These are phyloP conservation scores for Pseudocheirus occidentalis DNA, from an alignment of 2,797 vertebrate genomes.

Conservation along the genomic window DNA sequence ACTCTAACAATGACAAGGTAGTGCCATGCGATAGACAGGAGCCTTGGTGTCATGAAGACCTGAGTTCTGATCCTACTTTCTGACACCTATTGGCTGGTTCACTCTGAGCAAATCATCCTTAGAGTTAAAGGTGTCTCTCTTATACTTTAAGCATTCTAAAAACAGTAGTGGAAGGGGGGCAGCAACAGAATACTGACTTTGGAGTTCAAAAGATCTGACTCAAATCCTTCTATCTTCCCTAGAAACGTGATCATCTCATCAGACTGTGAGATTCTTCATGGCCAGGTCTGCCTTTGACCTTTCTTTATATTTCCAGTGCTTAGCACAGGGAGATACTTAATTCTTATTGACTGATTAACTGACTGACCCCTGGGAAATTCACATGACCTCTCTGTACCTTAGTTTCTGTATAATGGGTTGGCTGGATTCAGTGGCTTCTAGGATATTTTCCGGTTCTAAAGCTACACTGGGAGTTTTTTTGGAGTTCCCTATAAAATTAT, in stretches of 20 bases:
- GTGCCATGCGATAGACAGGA: neutral
- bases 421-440: neutral
- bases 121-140: neutral
- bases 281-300: neutral
- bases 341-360: neutral
- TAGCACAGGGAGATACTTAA: neutral
- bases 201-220: neutral
- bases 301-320: neutral
- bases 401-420: neutral
- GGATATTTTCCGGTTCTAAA: neutral
- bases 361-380: neutral
- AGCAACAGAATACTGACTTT: neutral
- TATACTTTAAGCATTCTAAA: neutral
- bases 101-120: neutral
- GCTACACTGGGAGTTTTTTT: neutral
- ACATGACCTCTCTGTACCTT: neutral
- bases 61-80: neutral
- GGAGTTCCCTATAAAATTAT: neutral
- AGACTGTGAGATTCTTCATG: neutral
- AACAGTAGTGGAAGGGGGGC: neutral
- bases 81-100: neutral
- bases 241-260: neutral
- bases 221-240: neutral
- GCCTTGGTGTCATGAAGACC: neutral
- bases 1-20: neutral